Evolutionary conservation across 2,888 invertebrate genomes (phyloP), one percentile per base, ranked within the genome.

Genomic region (Uropetala carovei): DNA sequence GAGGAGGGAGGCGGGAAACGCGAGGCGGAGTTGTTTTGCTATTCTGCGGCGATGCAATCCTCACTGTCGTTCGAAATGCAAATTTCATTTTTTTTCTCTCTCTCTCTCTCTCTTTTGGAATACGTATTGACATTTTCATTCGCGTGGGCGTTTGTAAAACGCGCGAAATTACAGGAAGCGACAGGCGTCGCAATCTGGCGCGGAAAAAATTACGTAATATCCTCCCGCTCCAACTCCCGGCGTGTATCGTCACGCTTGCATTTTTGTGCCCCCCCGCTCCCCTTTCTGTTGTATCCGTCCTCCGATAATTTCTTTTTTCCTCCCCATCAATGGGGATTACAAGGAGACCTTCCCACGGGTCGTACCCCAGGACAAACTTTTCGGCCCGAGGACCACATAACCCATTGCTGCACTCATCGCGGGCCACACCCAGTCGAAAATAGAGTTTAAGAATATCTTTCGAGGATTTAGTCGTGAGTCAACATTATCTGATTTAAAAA

Each of bases 21-120:
- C 22, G 59, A 16, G 16, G 60, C 27, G 27, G 22, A 30, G 82
- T 30, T 82, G 82, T 30, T 82, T 60, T 86, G 86, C 59, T 30
- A 86, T 86, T 59, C 86, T 86, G 27, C 58, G 57, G 85, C 85
- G 58, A 16, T 85, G 59, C 59, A 86, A 27, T 59, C 86, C 86
- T 58, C 60, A 60, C 59, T 22, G 43, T 85, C 22, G 59, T 86
- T 59, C 30, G 59, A 16, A 75, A 60, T 86, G 86, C 86, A 86
- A 27, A 30, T 30, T 82, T 82, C 43, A 75, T 13, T 59, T 60
- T 60, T 60, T 60, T 18, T 5, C 60, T 16, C n/a, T 18, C 57
- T 13, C 2, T 86, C 22, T 27, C 30, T 60, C 30, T 60, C 10
- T 11, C 30, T 14, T 27, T 86, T 82, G 10, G 82, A 27, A 27